These are phyloP conservation scores for Lagorchestes hirsutus DNA, from an alignment of 2,797 vertebrate genomes.

Conservation along the genomic window DNA sequence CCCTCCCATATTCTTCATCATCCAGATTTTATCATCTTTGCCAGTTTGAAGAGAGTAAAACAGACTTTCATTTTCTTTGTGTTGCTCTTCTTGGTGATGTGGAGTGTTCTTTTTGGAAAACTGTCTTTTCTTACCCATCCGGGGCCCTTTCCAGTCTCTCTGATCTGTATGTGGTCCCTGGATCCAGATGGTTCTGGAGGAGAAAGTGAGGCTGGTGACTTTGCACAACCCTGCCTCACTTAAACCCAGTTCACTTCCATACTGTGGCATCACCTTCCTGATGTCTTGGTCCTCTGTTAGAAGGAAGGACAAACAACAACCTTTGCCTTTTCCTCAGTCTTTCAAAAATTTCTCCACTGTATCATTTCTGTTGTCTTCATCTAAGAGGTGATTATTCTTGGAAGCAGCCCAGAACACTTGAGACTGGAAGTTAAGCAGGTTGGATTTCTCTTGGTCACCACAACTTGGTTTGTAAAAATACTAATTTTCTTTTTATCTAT, in stretches of 20 bases:
- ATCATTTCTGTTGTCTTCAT: not conserved
- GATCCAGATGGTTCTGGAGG: too few species aligned
- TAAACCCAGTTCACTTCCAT: too few species aligned
- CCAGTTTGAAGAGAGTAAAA: not conserved
- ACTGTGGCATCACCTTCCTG: too few species aligned
- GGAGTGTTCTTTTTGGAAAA: not conserved
- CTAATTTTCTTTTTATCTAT: not conserved
- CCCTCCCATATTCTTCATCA: not conserved
- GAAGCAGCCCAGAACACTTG: not conserved
- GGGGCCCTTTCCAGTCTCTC: too few species aligned
- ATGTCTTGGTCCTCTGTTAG: too few species aligned
- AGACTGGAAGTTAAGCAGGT: not conserved
- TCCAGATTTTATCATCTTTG: not conserved
- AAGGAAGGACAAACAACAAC: too few species aligned
- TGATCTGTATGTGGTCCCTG: too few species aligned
- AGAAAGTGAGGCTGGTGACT: too few species aligned
- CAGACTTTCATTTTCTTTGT: not conserved
- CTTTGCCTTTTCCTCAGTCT: slow-evolving; percentile 15
- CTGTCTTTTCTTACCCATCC: not conserved
- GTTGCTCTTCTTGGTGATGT: slow-evolving; percentile 21
- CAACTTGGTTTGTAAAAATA: slow-evolving; percentile 1
- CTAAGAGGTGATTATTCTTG: not conserved
- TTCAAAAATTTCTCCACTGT: slow-evolving; percentile 17
- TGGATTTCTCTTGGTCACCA: not conserved
- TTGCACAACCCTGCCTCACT: too few species aligned